Conservation (phyloP, 2,113 vertebrate species). For the Progne subis region DNA sequence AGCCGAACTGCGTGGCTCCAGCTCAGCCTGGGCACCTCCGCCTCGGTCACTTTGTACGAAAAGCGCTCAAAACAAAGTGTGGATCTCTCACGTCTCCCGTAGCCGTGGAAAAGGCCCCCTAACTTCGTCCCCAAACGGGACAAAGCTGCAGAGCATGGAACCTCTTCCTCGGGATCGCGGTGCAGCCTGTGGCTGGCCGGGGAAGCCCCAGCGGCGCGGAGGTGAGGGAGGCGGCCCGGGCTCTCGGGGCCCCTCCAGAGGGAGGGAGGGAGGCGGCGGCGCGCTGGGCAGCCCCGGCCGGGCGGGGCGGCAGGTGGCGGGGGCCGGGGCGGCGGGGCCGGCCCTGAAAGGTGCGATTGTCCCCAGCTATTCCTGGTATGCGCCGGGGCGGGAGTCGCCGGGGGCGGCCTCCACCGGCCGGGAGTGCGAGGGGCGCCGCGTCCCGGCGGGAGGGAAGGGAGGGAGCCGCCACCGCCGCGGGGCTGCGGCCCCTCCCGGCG, state of each 20-base stretch:
- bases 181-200: background rate
- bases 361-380: conserved; percentile 1
- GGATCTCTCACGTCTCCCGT: fast-evolving
- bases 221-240: background rate
- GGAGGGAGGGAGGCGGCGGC: background rate
- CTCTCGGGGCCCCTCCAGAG: too few species aligned
- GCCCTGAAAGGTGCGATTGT: conserved; percentile 10
- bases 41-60: background rate
- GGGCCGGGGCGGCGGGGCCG: background rate
- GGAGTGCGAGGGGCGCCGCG: background rate
- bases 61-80: background rate
- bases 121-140: background rate
- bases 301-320: background rate
- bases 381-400: background rate
- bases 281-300: background rate
- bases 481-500: background rate
- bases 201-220: background rate
- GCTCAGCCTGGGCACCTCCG: background rate
- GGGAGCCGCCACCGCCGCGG: background rate
- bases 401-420: background rate
- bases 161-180: too few species aligned
- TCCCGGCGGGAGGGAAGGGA: background rate
- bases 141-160: fast-evolving
- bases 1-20: fast-evolving
- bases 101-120: background rate